Percentiles rank a stretch among this genome's conserved stretches.
Conservation (phyloP, 2,797 vertebrate species). For the Eremophila alpestris region DNA sequence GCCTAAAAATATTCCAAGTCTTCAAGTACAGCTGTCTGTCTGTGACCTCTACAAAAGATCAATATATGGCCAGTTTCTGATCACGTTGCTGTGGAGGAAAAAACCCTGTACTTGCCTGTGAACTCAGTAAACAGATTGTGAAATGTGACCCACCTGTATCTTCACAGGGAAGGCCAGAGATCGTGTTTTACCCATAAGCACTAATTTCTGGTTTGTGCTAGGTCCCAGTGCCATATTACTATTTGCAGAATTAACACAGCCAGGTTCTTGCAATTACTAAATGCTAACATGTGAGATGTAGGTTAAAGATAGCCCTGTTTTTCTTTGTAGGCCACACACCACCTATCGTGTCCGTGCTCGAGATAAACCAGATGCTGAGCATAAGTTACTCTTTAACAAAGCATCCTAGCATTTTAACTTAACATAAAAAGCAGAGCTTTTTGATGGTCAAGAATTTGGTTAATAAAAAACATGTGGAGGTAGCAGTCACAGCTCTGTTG, state of each 20-base stretch:
- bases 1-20: background rate
- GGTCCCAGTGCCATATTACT: background rate
- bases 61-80: background rate
- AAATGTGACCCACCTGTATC: conserved; percentile 20
- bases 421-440: background rate
- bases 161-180: background rate
- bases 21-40: background rate
- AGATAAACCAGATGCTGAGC: conserved; percentile 32
- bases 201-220: conserved; percentile 12
- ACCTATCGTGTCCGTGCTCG: background rate
- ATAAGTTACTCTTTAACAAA: conserved; percentile 35
- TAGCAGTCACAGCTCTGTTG: background rate
- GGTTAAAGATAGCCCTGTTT: conserved; percentile 48
- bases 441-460: background rate
- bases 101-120: background rate
- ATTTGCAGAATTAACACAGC: conserved; percentile 18
- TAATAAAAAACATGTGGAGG: background rate
- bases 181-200: background rate
- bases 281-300: conserved; percentile 18
- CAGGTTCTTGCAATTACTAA: conserved; percentile 12
- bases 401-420: background rate
- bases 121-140: conserved; percentile 45
- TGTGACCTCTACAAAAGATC: background rate
- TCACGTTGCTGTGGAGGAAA: background rate
- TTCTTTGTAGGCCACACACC: background rate